A percentile compares a stretch with the other conserved stretches of the same genome.
Conservation (phyloP, 1,140 invertebrate species). For the Zophobas morio region DNA sequence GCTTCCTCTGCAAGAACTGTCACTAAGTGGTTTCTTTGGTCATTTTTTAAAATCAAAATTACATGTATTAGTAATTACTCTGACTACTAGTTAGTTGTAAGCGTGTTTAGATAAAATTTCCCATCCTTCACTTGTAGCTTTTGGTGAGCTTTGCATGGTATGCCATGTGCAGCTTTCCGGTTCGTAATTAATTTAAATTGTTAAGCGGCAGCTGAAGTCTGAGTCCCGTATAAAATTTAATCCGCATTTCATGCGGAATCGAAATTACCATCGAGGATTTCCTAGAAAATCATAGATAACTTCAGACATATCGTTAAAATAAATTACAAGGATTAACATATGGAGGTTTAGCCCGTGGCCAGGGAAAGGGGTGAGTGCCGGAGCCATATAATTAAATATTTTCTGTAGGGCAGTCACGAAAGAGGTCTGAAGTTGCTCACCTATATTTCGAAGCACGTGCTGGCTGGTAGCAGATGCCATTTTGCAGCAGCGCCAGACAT, state of each 20-base stretch:
- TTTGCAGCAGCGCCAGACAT: constrained; percentile 48
- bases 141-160: constrained; percentile 1
- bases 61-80: no score
- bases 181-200: constrained; percentile 33
- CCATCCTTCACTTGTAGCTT: not conserved
- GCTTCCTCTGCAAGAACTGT: no score
- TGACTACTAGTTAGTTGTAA: no score
- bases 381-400: constrained; percentile 51
- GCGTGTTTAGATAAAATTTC: constrained; percentile 11
- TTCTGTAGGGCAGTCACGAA: constrained; percentile 52
- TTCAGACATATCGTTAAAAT: constrained; percentile 40
- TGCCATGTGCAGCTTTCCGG: constrained; percentile 18
- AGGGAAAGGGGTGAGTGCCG: constrained; percentile 25
- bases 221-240: constrained; percentile 8
- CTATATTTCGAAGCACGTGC: constrained; percentile 52
- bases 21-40: no score
- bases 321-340: constrained; percentile 43
- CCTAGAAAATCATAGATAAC: constrained; percentile 42
- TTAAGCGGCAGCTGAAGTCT: constrained; percentile 18
- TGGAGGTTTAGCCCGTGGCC: constrained; percentile 29
- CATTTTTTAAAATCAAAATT: no score
- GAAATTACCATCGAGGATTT: constrained; percentile 24
- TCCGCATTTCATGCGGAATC: constrained; percentile 27
- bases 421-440: constrained; percentile 49
- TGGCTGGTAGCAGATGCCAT: constrained; percentile 52